Conservation (phyloP, 2,113 vertebrate species). For the Otocyon megalotis region DNA sequence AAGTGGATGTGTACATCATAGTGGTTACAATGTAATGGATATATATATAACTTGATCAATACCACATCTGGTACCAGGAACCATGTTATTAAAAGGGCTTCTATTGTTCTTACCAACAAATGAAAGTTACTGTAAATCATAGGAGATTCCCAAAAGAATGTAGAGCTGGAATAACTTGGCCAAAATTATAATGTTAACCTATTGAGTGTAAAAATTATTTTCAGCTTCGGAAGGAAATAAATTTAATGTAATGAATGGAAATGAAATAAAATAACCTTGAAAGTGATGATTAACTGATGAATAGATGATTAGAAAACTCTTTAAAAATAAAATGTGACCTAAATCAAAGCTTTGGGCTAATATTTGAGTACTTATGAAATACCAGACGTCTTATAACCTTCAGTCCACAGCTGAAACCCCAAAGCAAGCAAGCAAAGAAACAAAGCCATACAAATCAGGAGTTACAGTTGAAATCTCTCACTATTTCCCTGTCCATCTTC, state of each 20-base stretch:
- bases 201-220: constrained; percentile 64
- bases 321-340: constrained; percentile 47
- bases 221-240: constrained; percentile 68
- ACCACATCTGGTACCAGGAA: not conserved
- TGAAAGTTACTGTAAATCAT: not conserved
- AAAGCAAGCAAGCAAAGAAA: not conserved
- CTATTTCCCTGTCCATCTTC: not conserved
- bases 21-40: not conserved
- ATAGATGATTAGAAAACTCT: constrained; percentile 60
- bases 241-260: constrained; percentile 65
- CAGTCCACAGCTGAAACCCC: not conserved
- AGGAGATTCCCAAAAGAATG: constrained; percentile 33
- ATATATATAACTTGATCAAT: not conserved
- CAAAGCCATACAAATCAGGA: not conserved
- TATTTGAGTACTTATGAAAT: constrained; percentile 27
- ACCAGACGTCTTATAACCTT: not conserved
- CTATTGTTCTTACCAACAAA: not conserved
- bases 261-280: constrained; percentile 66
- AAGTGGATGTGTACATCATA: not conserved
- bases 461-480: not conserved
- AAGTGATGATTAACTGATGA: constrained; percentile 67
- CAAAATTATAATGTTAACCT: constrained; percentile 48
- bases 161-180: constrained; percentile 46
- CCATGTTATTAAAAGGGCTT: constrained; percentile 1
- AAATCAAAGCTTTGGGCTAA: constrained; percentile 51